Evolutionary conservation across 2,797 vertebrate genomes (phyloP), one percentile per base, ranked within the genome.

Genomic region (Falco cherrug): DNA sequence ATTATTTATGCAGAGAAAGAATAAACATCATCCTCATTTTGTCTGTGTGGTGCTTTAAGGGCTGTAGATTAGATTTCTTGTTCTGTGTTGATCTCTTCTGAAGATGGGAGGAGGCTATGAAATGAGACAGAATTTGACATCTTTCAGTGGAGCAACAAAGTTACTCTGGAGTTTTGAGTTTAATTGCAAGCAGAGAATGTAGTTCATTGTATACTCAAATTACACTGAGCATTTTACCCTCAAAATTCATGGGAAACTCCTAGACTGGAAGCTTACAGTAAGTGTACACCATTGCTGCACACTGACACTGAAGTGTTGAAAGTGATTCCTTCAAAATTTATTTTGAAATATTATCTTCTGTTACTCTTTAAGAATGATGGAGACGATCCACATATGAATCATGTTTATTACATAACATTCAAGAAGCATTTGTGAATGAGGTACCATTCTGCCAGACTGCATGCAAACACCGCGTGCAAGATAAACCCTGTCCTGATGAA

Each of bases 401-500:
- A 81, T 59, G 18, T 89, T 95, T 97, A 92, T 95, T 93, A 45
- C 28, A 31, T 61, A 81, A 69, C 2, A 1, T 77, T 84, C 81
- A 13, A 25, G 64, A 87, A 67, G 53, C 18, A 1, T 64, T 84
- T 54, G 77, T 81, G 73, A 95, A 5, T 5, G 22, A 64, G 60
- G 64, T 82, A 13, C 45, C 22, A 1, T 86, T 91, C 70, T 87
- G 59, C 69, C 69, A 39, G 79, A 61, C 85, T 82, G 50, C 56
- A 9, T 0, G 0, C 88, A 89, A 84, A 70, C 64, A 73, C 1
- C 2, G 76, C 2, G 43, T 39, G 17, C 11, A 13, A 87, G 93
- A 89, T 74, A 95, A 93, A 60, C 45, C 60, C 70, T 77, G 37
- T 59, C 83, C 78, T 79, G 75, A 59, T 90, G 84, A 90, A 80